phyloP scores from a whole-genome alignment of 2,797 vertebrate genomes.

The Pteropus rufus region DNA sequence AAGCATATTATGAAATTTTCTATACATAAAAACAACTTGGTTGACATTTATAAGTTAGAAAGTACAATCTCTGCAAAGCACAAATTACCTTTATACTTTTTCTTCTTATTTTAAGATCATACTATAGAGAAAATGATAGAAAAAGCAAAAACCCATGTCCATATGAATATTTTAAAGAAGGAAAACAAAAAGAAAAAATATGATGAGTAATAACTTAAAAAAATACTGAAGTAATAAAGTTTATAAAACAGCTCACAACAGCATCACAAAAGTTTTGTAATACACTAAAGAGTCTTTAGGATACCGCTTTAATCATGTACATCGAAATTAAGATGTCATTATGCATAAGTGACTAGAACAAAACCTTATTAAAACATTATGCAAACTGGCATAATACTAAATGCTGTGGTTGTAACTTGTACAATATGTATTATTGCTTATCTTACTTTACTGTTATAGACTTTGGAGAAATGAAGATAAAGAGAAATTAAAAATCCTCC shows the following conservation, averaged over 20 bases:
- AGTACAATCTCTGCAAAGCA: neutral
- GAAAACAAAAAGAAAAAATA: neutral
- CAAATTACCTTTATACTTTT: neutral
- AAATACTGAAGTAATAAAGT: constrained; percentile 53
- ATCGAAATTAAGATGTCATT: constrained; percentile 72
- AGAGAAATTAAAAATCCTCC: constrained; percentile 33
- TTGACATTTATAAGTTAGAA: neutral
- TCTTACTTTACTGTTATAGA: constrained; percentile 57
- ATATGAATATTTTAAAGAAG: neutral
- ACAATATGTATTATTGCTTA: constrained; percentile 62
- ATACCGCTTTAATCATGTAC: constrained; percentile 72
- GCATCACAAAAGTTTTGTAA: constrained; percentile 64
- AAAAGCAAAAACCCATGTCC: neutral
- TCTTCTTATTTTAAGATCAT: neutral
- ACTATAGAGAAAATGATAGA: neutral
- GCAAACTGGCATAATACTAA: constrained; percentile 70
- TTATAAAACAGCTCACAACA: constrained; percentile 65
- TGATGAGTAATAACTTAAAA: constrained; percentile 41
- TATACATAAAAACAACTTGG: neutral
- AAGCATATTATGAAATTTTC: neutral
- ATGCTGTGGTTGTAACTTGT: constrained; percentile 67
- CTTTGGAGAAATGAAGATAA: constrained; percentile 49
- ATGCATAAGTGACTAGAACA: constrained; percentile 65
- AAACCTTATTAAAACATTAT: constrained; percentile 75
- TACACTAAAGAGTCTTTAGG: constrained; percentile 69